Conservation (phyloP, 2,797 vertebrate genomes). For the Masticophis lateralis region DNA sequence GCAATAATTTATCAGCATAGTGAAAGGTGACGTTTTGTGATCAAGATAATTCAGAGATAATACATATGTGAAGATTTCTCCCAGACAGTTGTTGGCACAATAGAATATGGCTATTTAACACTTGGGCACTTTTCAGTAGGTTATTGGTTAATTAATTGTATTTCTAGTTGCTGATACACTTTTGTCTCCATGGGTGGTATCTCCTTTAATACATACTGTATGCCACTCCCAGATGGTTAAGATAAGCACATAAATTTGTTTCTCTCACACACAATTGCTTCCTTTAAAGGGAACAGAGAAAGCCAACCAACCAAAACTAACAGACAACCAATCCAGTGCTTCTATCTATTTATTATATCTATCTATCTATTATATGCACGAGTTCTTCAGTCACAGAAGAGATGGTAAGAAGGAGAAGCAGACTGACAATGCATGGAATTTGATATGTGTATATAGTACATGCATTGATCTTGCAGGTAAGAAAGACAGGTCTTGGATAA, state of each 20-base stretch:
- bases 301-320: not conserved
- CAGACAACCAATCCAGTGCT: not conserved
- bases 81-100: not conserved
- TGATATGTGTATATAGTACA: too few species aligned
- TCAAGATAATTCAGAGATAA: slow-evolving; percentile 25
- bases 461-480: not conserved
- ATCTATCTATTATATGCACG: not conserved
- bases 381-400: not conserved
- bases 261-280: not conserved
- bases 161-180: not conserved
- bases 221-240: not conserved
- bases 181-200: not conserved
- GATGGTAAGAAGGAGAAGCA: not conserved
- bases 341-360: not conserved
- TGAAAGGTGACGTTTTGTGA: slow-evolving; percentile 32
- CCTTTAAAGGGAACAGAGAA: not conserved
- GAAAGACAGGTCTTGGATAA: not conserved
- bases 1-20: slow-evolving; percentile 22
- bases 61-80: not conserved
- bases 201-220: not conserved
- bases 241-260: not conserved
- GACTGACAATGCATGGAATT: not conserved
- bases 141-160: not conserved
- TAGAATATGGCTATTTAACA: too few species aligned
- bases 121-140: too few species aligned